A percentile compares a stretch with the other conserved stretches of the same genome.
These are phyloP conservation scores for Hydrophis major DNA, from an alignment of 2,797 vertebrate genomes.

Conservation along the genomic window DNA sequence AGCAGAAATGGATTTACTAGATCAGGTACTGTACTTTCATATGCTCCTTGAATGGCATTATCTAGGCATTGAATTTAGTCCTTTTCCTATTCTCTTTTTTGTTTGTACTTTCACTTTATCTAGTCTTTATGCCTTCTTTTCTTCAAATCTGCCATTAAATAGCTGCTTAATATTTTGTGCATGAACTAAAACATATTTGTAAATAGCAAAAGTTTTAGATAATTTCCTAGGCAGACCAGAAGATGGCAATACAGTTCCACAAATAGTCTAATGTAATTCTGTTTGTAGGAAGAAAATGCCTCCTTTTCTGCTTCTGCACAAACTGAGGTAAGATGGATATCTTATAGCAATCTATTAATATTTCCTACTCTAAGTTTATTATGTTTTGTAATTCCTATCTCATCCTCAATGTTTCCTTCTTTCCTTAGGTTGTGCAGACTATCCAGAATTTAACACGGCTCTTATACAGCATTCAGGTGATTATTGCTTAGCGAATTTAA, in stretches of 20 bases:
- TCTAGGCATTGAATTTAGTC: background rate
- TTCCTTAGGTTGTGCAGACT: constrained; percentile 84
- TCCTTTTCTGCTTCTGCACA: constrained; percentile 62
- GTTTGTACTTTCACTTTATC: too few relatives aligned
- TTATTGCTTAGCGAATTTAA: background rate
- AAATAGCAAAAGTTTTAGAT: background rate
- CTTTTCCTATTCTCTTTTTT: background rate
- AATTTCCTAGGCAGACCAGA: constrained; percentile 44
- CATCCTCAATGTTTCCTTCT: constrained; percentile 51
- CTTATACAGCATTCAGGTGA: constrained; percentile 94
- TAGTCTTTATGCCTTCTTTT: background rate
- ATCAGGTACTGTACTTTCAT: constrained; percentile 68
- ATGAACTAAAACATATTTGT: background rate
- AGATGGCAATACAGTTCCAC: constrained; percentile 59
- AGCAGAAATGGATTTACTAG: constrained; percentile 42
- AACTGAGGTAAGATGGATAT: constrained; percentile 69
- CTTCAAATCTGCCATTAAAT: background rate
- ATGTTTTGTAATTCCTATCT: constrained; percentile 10
- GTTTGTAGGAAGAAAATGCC: constrained; percentile 63
- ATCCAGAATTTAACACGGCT: constrained; percentile 91
- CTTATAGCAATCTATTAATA: background rate
- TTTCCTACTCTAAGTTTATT: background rate
- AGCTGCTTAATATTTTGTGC: background rate
- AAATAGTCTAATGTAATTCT: constrained; percentile 34
- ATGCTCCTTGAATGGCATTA: constrained; percentile 1